Evolutionary conservation across 2,113 vertebrate genomes (phyloP), one percentile per base, ranked within the genome.

Genomic region (Perognathus longimembris): DNA sequence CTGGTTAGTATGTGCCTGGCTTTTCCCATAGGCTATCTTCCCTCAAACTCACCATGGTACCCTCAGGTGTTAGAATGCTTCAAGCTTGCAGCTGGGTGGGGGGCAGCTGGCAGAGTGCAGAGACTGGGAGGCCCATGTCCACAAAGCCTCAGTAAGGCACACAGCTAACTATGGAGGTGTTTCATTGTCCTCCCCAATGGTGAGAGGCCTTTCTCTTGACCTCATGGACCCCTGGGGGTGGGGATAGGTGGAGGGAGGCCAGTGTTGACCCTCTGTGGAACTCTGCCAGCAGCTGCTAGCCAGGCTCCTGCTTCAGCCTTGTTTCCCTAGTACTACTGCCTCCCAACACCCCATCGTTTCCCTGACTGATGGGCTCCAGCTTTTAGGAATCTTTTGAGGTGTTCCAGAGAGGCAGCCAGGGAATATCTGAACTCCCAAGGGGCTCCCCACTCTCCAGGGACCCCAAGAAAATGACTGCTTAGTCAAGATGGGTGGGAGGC

Each of bases 401-500:
- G 26, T 54, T 85, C 63, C 57, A 59, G 71, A 83, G 81, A 70
- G 76, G 30, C 42, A 85, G 54, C 4, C 9, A 20, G 77, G 21
- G 50, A 26, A 12, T 24, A 3, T 75, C 34, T 76, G 85, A 71
- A 42, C 85, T 32, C 75, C 50, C 12, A 61, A 59, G 54, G 34
- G 85, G 10, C 24, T 83, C 63, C 70, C 3, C 4, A n/a, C 75
- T 80, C 59, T 74, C 61, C 34, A 61, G 78, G 67, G 78, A 66
- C 59, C 81, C 79, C 38, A 81, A 45, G 63, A 38, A 92, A 94
- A 71, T 20, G 69, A 82, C 30, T 74, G 81, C 70, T 40, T n/a
- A 6, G 57, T 67, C 82, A 73, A 45, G 77, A 0, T 40, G 26
- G 26, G 6, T 12, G 4, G 42, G 64, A 92, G 74, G 30, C 26